Evolutionary conservation across 1,140 invertebrate genomes (phyloP).

Genomic region (Bilobella aurantiaca): DNA sequence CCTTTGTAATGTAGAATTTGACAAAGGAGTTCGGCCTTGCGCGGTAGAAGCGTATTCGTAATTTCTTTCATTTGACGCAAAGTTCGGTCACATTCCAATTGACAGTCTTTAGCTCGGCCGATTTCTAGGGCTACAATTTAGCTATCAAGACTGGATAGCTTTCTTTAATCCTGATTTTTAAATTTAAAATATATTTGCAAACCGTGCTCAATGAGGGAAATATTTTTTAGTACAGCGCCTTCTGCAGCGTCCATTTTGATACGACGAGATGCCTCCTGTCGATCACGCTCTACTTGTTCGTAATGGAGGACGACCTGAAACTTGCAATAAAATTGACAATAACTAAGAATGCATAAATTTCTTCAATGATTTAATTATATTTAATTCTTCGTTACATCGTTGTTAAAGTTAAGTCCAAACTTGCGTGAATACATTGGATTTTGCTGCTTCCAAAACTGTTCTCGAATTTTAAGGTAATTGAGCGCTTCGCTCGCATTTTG

Average conservation of each 20-base stretch:
- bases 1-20: conserved; percentile 34
- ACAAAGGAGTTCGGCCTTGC: conserved; percentile 30
- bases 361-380: neutral
- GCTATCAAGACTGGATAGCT: too few species aligned
- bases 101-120: conserved; percentile 30
- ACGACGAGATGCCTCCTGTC: conserved; percentile 24
- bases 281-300: conserved; percentile 27
- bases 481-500: conserved; percentile 31
- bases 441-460: conserved; percentile 33
- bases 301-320: conserved; percentile 34
- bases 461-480: conserved; percentile 32
- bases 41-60: conserved; percentile 20
- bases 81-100: conserved; percentile 32
- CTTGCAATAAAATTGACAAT: too few species aligned
- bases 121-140: conserved; percentile 30
- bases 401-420: conserved; percentile 15
- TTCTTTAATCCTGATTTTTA: too few species aligned
- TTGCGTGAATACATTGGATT: conserved; percentile 34
- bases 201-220: conserved; percentile 30
- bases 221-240: conserved; percentile 32
- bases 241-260: conserved; percentile 34
- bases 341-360: neutral
- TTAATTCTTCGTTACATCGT: neutral
- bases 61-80: conserved; percentile 35
- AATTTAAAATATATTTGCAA: too few species aligned